Evolutionary conservation across 1,140 invertebrate genomes (phyloP).

Genomic region (Drosophila rufa): DNA sequence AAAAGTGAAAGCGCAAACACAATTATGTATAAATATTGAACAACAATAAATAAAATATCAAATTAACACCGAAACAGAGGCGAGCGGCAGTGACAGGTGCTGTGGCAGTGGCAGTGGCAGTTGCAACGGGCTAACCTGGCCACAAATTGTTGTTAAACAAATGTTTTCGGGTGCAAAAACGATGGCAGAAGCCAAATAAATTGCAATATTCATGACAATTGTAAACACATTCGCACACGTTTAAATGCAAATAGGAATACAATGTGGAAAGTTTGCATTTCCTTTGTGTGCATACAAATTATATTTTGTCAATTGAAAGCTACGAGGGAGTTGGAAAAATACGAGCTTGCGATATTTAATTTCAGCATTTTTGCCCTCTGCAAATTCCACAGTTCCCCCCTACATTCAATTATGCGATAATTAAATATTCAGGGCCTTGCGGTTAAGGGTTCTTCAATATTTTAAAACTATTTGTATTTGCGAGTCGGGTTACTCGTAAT

Average conservation of each 20-base stretch:
- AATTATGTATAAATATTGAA: constrained; percentile 80
- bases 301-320: constrained; percentile 60
- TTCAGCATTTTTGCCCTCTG: constrained; percentile 24
- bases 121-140: constrained; percentile 44
- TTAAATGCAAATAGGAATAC: constrained; percentile 50
- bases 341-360: constrained; percentile 53
- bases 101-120: constrained; percentile 4
- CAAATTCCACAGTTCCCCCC: constrained; percentile 41
- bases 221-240: constrained; percentile 61
- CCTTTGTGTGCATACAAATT: constrained; percentile 67
- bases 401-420: constrained; percentile 57
- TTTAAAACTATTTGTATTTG: constrained; percentile 56
- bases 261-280: constrained; percentile 70
- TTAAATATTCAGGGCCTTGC: constrained; percentile 57
- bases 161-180: constrained; percentile 57
- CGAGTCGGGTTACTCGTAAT: constrained; percentile 1
- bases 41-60: constrained; percentile 82
- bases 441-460: constrained; percentile 59
- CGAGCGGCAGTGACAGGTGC: constrained; percentile 30
- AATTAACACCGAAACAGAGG: constrained; percentile 70
- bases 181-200: constrained; percentile 75
- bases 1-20: constrained; percentile 65
- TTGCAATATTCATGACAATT: constrained; percentile 83
- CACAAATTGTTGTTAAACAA: constrained; percentile 68
- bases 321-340: constrained; percentile 2